Base-by-base conservation (phyloP, 2,113 vertebrate genomes). In the Melanotaenia duboulayi region DNA sequence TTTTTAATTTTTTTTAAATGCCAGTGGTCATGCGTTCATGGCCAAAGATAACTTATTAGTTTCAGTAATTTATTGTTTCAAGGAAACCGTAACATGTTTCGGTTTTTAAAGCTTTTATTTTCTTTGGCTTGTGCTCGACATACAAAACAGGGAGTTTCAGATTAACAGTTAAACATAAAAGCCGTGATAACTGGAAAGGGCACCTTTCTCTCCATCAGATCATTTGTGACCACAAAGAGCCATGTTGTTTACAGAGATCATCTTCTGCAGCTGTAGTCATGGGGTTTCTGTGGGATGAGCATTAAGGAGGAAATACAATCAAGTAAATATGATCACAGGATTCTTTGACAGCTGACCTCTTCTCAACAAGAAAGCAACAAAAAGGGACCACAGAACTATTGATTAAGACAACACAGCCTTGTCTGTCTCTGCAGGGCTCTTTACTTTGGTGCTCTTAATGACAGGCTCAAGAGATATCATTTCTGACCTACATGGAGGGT, bases 261-360 rank as follows among this genome's bases (percentile, higher is more conserved):
- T 62, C 51, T 75, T 69, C 80, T 46, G 60, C 60, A 68, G 74
- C 81, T 58, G 69, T 46, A 66, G 78, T 92, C 90, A 91, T 71
- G 85, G 23, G 90, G 65, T 82, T 84, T 11, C 76, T 57, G 57
- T 57, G 71, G 66, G 67, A 52, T 62, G 70, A 76, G 71, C 74
- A 73, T 77, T 76, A 59, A 65, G 62, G 51, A 85, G 85, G 71
- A 89, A 89, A 87, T 70, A 87, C 66, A 86, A 82, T 88, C 83
- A 79, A 84, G 48, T 70, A 71, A 90, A 84, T 86, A 83, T 81
- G 84, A 91, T 90, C 88, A 87, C 85, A 86, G 77, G 89, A 77
- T 80, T 44, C 49, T 76, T 58, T 70, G 75, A 87, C 86, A 74
- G 74, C 78, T 90, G 91, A 89, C 89, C 83, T 84, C 61, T 71